Percentiles rank a stretch among this genome's conserved stretches.
These are phyloP conservation scores for Pantherophis guttatus DNA, from an alignment of 2,113 vertebrate species.

Conservation along the genomic window DNA sequence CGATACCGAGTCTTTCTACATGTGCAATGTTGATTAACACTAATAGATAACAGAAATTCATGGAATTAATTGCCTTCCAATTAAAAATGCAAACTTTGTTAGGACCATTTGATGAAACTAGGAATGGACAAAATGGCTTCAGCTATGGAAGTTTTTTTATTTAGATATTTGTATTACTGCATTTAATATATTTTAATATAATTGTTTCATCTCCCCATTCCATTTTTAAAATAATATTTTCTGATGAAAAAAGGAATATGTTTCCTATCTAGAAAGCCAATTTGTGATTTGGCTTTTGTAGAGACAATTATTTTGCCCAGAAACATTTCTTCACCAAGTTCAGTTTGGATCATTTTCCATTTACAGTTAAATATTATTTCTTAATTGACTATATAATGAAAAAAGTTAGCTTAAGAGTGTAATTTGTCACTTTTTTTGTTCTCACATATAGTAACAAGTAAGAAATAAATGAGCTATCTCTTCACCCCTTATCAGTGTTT, in stretches of 20 bases:
- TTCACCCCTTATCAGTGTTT: neutral
- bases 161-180: conserved; percentile 26
- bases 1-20: neutral
- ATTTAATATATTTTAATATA: conserved; percentile 10
- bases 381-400: neutral
- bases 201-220: conserved; percentile 15
- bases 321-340: neutral
- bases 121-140: conserved; percentile 25
- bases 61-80: conserved; percentile 25
- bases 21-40: neutral
- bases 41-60: neutral
- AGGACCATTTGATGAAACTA: conserved; percentile 17
- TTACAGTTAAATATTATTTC: neutral
- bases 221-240: neutral
- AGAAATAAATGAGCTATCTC: neutral
- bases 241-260: neutral
- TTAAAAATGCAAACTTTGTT: conserved; percentile 35
- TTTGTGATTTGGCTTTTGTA: neutral
- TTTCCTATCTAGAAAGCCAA: conserved; percentile 1
- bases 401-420: neutral
- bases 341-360: neutral
- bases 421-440: neutral
- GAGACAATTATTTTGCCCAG: neutral
- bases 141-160: conserved; percentile 6
- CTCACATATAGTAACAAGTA: neutral